These are phyloP conservation scores for Phyto melanocephala DNA, from an alignment of 2,888 invertebrate species.

Conservation along the genomic window DNA sequence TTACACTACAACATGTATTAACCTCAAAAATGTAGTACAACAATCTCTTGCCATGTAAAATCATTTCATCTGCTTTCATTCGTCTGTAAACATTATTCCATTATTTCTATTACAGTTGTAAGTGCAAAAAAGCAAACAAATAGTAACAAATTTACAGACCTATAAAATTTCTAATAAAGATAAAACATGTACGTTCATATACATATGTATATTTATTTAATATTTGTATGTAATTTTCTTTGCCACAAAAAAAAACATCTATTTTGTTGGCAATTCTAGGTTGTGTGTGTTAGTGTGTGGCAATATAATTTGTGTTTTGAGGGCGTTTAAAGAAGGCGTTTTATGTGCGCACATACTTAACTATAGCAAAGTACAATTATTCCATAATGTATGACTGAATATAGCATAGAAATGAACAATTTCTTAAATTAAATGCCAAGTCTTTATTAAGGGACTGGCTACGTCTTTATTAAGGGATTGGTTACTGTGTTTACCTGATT, in stretches of 20 bases:
- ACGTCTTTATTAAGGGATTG: no score
- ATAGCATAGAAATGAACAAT: not conserved
- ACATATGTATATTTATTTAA: not conserved
- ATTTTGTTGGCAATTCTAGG: not conserved
- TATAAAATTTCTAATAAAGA: not conserved
- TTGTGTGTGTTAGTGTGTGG: not conserved
- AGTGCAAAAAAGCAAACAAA: not conserved
- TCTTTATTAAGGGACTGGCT: no score
- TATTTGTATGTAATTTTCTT: not conserved
- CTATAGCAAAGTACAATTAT: not conserved
- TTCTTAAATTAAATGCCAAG: not conserved
- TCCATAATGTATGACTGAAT: not conserved
- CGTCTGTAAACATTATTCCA: not conserved
- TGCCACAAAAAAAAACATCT: not conserved
- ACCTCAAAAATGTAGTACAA: no score
- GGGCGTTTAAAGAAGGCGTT: not conserved
- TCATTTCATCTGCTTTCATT: not conserved
- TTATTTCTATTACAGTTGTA: not conserved
- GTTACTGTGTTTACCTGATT: no score
- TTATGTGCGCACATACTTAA: not conserved
- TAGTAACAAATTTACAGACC: not conserved
- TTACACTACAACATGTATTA: no score
- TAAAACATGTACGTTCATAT: not conserved
- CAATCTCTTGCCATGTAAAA: no score
- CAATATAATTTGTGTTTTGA: not conserved